Conservation (phyloP, 2,888 invertebrate species). For the Strigamia crassipes region DNA sequence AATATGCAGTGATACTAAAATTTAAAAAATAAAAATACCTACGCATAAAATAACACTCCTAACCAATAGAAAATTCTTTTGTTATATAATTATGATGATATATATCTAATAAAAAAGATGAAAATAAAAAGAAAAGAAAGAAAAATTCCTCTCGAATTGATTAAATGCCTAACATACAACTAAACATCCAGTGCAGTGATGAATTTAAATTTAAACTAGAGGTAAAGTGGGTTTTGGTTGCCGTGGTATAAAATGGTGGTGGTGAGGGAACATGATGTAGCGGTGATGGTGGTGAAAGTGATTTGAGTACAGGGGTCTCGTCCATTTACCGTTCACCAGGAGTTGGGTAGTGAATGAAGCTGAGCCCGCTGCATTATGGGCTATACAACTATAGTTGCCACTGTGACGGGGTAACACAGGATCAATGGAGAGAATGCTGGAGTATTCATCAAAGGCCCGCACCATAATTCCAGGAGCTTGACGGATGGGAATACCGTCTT, state of each 20-base stretch:
- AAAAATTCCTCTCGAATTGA: background rate
- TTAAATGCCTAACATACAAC: background rate
- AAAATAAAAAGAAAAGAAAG: background rate
- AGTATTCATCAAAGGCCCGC: constrained; percentile 47
- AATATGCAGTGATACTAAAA: constrained; percentile 27
- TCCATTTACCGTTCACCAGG: constrained; percentile 47
- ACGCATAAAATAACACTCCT: background rate
- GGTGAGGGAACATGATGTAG: background rate
- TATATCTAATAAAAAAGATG: background rate
- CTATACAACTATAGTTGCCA: constrained; percentile 47
- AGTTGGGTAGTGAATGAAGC: constrained; percentile 47
- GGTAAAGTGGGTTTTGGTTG: constrained; percentile 33
- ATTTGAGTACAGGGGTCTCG: constrained; percentile 44
- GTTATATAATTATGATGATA: background rate
- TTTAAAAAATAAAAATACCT: too few relatives aligned
- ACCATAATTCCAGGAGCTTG: constrained; percentile 47
- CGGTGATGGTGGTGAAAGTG: constrained; percentile 28
- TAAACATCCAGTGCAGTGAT: constrained; percentile 12
- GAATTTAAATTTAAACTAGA: constrained; percentile 5
- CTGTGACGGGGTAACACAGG: constrained; percentile 47
- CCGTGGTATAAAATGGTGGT: constrained; percentile 44
- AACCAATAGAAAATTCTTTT: background rate
- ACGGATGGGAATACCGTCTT: constrained; percentile 53
- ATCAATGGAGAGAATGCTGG: constrained; percentile 48
- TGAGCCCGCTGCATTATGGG: constrained; percentile 47